Percentiles rank a stretch among this genome's conserved stretches.
phyloP scores from a whole-genome alignment of 2,888 invertebrate genomes.

The Subacronicta megacephala region DNA sequence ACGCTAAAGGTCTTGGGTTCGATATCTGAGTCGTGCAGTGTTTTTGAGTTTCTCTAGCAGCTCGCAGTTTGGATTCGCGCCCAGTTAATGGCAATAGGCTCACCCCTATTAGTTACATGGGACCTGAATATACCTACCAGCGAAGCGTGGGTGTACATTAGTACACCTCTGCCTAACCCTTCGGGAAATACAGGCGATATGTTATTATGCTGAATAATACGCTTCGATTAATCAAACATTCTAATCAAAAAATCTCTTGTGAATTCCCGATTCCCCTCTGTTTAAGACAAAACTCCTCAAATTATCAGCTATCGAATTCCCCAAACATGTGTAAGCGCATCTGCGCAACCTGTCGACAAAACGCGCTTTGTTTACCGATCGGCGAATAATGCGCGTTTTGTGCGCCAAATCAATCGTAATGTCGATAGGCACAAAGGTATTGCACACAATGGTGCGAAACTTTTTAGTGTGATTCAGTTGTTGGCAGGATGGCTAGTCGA shows the following conservation, averaged over 20 bases:
- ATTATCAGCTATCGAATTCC: conserved; percentile 46
- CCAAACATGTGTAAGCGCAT: conserved; percentile 56
- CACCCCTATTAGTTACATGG: too few species aligned
- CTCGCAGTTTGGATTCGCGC: too few species aligned
- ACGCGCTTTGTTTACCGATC: conserved; percentile 63
- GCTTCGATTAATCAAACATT: conserved; percentile 26
- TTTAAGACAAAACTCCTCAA: conserved; percentile 35
- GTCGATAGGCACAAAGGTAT: conserved; percentile 81
- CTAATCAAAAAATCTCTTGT: conserved; percentile 25
- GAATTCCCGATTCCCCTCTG: conserved; percentile 17
- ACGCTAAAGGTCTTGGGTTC: too few species aligned
- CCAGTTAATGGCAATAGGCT: too few species aligned
- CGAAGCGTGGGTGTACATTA: too few species aligned
- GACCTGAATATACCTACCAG: too few species aligned
- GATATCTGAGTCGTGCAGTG: too few species aligned
- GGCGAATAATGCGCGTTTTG: conserved; percentile 83
- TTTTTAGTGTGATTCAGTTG: conserved; percentile 74
- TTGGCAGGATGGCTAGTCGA: conserved; percentile 9
- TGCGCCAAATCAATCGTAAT: conserved; percentile 84
- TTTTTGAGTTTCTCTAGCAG: too few species aligned
- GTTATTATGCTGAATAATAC: conserved; percentile 11
- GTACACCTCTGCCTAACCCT: too few species aligned
- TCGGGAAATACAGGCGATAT: too few species aligned
- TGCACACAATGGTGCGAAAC: conserved; percentile 72
- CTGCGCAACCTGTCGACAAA: conserved; percentile 71